These are phyloP conservation scores for Ceratotherium simum DNA, from an alignment of 2,113 vertebrate genomes.

Conservation along the genomic window DNA sequence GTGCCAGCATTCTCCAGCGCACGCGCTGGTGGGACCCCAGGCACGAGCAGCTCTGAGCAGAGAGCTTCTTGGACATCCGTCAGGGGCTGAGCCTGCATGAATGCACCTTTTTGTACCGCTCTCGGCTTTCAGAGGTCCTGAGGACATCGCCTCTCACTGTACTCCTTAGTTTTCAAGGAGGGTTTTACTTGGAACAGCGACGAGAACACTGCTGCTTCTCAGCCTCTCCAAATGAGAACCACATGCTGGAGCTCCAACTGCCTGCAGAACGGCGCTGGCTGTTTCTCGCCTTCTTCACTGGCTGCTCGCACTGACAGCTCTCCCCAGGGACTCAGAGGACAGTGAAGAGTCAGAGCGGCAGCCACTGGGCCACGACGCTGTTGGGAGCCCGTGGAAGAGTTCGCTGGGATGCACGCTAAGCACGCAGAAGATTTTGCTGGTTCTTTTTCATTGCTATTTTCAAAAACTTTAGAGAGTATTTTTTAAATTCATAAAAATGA, in stretches of 20 bases:
- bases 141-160: constrained; percentile 54
- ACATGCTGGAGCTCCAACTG: constrained; percentile 59
- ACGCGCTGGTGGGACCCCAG: neutral
- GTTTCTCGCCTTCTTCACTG: constrained; percentile 62
- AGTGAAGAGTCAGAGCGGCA: constrained; percentile 61
- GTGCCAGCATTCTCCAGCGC: neutral
- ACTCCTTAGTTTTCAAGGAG: constrained; percentile 45
- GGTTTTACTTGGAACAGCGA: constrained; percentile 51
- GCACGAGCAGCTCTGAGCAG: neutral
- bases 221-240: constrained; percentile 77
- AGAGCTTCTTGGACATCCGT: neutral
- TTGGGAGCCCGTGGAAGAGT: constrained; percentile 38
- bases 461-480: neutral
- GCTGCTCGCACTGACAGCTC: constrained; percentile 41
- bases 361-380: constrained; percentile 4
- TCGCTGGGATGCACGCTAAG: constrained; percentile 10
- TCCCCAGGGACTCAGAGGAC: neutral
- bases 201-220: constrained; percentile 73
- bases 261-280: constrained; percentile 5
- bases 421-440: neutral
- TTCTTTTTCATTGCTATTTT: neutral
- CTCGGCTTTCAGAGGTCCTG: constrained; percentile 51
- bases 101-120: constrained; percentile 63
- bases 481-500: constrained; percentile 20
- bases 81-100: neutral